Evolutionary conservation across 2,113 vertebrate genomes (phyloP).

Genomic region (Merops nubicus): DNA sequence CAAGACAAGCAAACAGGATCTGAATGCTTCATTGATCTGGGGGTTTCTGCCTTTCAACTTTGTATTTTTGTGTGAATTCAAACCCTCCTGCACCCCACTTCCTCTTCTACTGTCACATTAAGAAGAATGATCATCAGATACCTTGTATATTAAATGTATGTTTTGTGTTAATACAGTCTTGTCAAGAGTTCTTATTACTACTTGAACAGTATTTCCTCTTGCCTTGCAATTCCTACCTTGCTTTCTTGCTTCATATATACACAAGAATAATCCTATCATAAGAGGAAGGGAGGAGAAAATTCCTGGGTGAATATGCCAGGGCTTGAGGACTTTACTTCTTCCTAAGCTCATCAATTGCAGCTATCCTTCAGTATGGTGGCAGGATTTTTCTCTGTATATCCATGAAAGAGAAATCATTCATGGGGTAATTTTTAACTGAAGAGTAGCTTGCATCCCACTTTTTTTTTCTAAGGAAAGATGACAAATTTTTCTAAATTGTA

Average conservation of each 20-base stretch:
- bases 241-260: background rate
- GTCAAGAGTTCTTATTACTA: background rate
- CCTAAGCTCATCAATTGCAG: background rate
- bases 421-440: background rate
- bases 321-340: background rate
- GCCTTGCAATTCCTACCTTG: background rate
- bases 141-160: background rate
- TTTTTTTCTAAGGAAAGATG: background rate
- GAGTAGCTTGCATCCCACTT: background rate
- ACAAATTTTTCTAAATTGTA: background rate
- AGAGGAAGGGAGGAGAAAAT: background rate
- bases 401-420: background rate
- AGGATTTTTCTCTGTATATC: background rate
- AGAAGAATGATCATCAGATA: background rate
- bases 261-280: background rate
- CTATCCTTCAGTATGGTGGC: background rate
- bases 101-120: background rate
- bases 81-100: background rate
- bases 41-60: background rate
- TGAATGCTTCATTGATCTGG: background rate
- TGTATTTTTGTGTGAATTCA: background rate
- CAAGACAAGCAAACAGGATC: background rate
- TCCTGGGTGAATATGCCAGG: background rate
- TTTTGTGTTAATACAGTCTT: background rate
- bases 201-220: background rate